Conservation (phyloP, 2,113 vertebrate species). For the Oophaga pumilio region DNA sequence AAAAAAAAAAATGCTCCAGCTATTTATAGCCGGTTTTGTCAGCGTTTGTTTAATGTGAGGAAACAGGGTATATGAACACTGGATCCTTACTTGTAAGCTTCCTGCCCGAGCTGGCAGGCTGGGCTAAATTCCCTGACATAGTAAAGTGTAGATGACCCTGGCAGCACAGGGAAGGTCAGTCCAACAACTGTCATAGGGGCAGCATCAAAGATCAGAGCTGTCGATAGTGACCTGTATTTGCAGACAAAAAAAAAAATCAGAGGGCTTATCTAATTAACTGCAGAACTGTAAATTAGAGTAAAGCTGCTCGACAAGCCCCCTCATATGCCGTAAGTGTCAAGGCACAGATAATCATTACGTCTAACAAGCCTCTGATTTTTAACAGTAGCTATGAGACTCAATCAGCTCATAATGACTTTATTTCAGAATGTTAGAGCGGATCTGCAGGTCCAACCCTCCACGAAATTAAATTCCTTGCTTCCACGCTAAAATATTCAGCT, state of each 20-base stretch:
- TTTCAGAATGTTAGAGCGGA: slow-evolving; percentile 62
- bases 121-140: slow-evolving; percentile 65
- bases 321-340: slow-evolving; percentile 70
- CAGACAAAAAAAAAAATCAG: slow-evolving; percentile 67
- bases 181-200: slow-evolving; percentile 68
- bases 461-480: slow-evolving; percentile 68
- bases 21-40: slow-evolving; percentile 69
- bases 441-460: slow-evolving; percentile 63
- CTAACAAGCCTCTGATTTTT: slow-evolving; percentile 75
- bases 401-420: slow-evolving; percentile 70
- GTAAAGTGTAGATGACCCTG: slow-evolving; percentile 66
- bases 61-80: slow-evolving; percentile 61
- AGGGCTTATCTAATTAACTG: slow-evolving; percentile 80
- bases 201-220: slow-evolving; percentile 73
- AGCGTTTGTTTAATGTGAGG: slow-evolving; percentile 62
- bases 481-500: slow-evolving; percentile 65
- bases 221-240: slow-evolving; percentile 73
- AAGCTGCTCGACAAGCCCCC: slow-evolving; percentile 69
- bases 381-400: slow-evolving; percentile 69
- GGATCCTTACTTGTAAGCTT: slow-evolving; percentile 73
- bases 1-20: slow-evolving; percentile 53
- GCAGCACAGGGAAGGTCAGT: slow-evolving; percentile 68
- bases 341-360: slow-evolving; percentile 73
- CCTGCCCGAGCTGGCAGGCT: slow-evolving; percentile 60
- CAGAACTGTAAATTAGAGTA: slow-evolving; percentile 76